Conservation (phyloP, 1,140 invertebrate species). For the Chironomus tepperi region DNA sequence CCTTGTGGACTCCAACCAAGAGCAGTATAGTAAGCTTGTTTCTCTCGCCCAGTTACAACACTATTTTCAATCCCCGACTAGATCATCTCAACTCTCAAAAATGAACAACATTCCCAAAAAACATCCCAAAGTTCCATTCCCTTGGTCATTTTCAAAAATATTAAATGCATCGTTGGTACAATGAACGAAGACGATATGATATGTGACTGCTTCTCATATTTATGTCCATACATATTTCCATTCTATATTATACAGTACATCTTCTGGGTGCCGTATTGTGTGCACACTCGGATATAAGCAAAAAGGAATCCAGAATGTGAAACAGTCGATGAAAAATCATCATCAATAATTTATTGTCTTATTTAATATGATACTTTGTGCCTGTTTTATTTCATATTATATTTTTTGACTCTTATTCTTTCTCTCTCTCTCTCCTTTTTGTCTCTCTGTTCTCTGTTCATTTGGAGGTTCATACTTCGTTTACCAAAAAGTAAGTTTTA, state of each 20-base stretch:
- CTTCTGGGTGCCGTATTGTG: background rate
- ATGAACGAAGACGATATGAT: background rate
- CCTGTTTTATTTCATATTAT: constrained; percentile 8
- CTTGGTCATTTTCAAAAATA: too few species aligned
- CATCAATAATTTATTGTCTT: constrained; percentile 22
- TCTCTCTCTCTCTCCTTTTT: background rate
- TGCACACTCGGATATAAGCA: background rate
- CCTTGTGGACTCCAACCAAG: too few species aligned
- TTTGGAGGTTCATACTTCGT: background rate
- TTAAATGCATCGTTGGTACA: background rate
- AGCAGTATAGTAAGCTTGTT: too few species aligned
- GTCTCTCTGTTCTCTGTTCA: background rate
- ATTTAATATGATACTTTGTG: constrained; percentile 23
- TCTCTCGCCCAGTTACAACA: too few species aligned
- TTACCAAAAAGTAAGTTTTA: background rate
- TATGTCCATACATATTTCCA: background rate
- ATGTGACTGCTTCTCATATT: constrained; percentile 12
- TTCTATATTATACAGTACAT: background rate
- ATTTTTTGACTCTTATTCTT: background rate
- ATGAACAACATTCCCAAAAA: too few species aligned
- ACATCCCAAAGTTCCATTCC: too few species aligned
- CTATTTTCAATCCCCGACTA: too few species aligned
- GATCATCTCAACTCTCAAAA: too few species aligned
- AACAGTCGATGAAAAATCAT: constrained; percentile 18
- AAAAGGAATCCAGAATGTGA: background rate